These are phyloP conservation scores for Synaphobranchus kaupii DNA, from an alignment of 2,797 vertebrate genomes.

Conservation along the genomic window DNA sequence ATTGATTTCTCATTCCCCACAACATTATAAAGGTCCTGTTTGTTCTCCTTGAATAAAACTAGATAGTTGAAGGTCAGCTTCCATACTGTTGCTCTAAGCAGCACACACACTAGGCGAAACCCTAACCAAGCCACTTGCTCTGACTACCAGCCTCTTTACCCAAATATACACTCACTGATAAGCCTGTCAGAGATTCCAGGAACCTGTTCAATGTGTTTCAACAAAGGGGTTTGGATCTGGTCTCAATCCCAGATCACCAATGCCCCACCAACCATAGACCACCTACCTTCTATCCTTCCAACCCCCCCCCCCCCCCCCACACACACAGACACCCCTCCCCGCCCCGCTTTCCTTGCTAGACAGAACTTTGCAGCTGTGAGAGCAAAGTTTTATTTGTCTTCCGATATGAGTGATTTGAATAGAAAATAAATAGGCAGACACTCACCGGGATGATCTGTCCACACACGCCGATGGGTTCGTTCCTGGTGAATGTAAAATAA, in stretches of 20 bases:
- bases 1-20: neutral
- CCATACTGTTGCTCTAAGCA: neutral
- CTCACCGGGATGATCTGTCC: constrained; percentile 99
- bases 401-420: constrained; percentile 65
- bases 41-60: neutral
- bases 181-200: constrained; percentile 58
- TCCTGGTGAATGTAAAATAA: constrained; percentile 96
- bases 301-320: constrained; percentile 32
- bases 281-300: constrained; percentile 25
- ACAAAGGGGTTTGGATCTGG: constrained; percentile 68
- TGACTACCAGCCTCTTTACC: constrained; percentile 55
- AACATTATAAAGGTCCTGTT: neutral
- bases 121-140: neutral
- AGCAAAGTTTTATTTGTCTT: constrained; percentile 65
- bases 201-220: constrained; percentile 68
- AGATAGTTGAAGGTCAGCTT: neutral
- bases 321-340: constrained; percentile 33
- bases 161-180: constrained; percentile 59
- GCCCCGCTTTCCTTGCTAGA: constrained; percentile 55
- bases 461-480: constrained; percentile 97
- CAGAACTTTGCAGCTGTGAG: constrained; percentile 67
- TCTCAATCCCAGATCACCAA: constrained; percentile 22
- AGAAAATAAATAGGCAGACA: constrained; percentile 76
- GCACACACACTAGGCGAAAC: neutral
- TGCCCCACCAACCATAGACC: constrained; percentile 26